Evolutionary conservation across 1,140 invertebrate species (phyloP), one percentile per base, ranked within the genome.

Genomic region (Metaphire vulgaris): DNA sequence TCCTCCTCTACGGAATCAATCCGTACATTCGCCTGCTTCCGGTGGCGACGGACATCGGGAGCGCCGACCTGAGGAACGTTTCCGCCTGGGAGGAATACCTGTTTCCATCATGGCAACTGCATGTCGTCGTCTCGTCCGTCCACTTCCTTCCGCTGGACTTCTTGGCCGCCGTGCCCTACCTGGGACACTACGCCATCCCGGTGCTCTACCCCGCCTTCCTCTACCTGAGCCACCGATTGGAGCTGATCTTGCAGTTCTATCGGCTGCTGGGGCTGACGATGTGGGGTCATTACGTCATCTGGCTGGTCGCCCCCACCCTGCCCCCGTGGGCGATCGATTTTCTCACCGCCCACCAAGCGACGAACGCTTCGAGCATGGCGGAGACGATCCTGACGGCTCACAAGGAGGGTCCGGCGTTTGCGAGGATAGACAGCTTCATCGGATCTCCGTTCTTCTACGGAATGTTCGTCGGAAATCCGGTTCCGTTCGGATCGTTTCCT

Each of bases 401-500:
- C 64, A 69, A 69, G n/a, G 77, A 78, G 69, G 77, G 77, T 1
- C 74, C 73, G 26, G 77, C 77, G 6, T 78, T 78, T 64, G 31
- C 73, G n/a, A 66, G 77, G n/a, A 30, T 78, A 1, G 77, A 78
- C 69, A 64, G 26, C 21, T 14, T 26, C 26, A 69, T 32, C 2
- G 77, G 77, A 21, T 31, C 34, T 6, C n/a, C 28, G 29, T 78
- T 78, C 72, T 78, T 78, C 73, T 74, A 33, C 68, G 70, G 64
- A 31, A 74, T 78, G 28, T 78, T 78, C 30, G 69, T 16, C 73
- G 68, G 69, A 15, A 78, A 78, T 32, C 77, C 77, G 15, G 77
- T 78, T 29, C 77, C 77, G 32, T 78, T 78, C 69, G 77, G 65
- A 14, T 78, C 77, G n/a, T 78, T 78, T 65, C 77, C 77, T 65